Conservation (phyloP, 2,797 vertebrate species). For the Hozukius guyotensis region DNA sequence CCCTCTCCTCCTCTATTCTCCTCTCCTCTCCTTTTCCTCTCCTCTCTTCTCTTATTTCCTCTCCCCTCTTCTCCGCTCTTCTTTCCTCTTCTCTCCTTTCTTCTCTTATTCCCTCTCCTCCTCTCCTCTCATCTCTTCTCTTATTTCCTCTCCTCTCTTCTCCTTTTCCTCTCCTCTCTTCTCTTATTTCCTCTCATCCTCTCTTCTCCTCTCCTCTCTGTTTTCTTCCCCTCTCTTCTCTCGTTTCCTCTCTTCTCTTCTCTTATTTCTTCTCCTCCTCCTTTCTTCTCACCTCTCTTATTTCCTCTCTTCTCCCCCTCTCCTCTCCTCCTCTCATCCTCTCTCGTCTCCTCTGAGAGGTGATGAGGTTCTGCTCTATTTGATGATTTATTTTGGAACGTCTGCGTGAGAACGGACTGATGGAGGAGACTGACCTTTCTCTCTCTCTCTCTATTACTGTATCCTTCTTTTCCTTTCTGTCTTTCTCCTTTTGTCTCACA, state of each 20-base stretch:
- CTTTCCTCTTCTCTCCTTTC: background rate
- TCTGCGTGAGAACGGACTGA: background rate
- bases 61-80: background rate
- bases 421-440: background rate
- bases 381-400: background rate
- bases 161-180: too few species aligned
- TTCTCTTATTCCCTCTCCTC: too few species aligned
- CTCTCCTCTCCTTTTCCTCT: background rate
- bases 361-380: background rate
- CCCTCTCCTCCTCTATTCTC: background rate
- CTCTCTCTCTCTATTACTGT: background rate
- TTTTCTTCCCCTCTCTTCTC: too few species aligned
- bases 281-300: too few species aligned
- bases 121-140: too few species aligned
- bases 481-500: background rate
- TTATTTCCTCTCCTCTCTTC: background rate
- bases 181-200: too few species aligned
- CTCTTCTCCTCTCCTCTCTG: too few species aligned
- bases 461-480: background rate
- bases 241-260: too few species aligned
- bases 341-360: background rate
- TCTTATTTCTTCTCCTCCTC: background rate
- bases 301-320: background rate
- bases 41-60: background rate
- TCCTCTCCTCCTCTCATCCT: background rate